Evolutionary conservation across 2,888 invertebrate species (phyloP).

Genomic region (Bugula neritina): DNA sequence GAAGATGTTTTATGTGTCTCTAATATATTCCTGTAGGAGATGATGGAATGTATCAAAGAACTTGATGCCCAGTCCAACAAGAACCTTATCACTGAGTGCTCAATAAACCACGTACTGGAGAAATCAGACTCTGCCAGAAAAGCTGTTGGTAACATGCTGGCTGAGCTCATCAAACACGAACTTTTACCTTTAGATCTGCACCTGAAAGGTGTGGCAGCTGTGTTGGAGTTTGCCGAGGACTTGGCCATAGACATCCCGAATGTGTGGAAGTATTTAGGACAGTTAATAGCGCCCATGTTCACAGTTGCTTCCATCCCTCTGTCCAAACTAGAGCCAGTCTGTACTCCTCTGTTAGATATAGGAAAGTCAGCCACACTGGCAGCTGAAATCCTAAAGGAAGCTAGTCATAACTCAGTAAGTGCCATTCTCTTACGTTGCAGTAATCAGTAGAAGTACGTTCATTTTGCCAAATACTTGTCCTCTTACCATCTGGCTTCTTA

Average conservation of each 20-base stretch:
- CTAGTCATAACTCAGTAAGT: slow-evolving; percentile 45
- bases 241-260: slow-evolving; percentile 77
- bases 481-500: no score
- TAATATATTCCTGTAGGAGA: slow-evolving; percentile 50
- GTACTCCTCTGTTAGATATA: slow-evolving; percentile 38
- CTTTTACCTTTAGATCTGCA: slow-evolving; percentile 56
- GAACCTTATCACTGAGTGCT: slow-evolving; percentile 41
- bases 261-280: slow-evolving; percentile 72
- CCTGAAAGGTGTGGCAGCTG: slow-evolving; percentile 56
- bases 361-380: slow-evolving; percentile 55
- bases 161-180: slow-evolving; percentile 56
- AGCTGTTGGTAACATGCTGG: slow-evolving; percentile 57
- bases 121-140: slow-evolving; percentile 48
- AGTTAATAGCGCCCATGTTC: slow-evolving; percentile 60
- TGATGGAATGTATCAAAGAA: slow-evolving; percentile 49
- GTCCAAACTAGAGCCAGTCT: slow-evolving; percentile 41
- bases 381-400: slow-evolving; percentile 58
- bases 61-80: slow-evolving; percentile 41
- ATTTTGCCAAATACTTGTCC: no score
- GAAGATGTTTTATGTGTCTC: no score
- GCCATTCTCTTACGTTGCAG: not conserved
- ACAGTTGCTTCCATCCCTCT: slow-evolving; percentile 43
- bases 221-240: slow-evolving; percentile 60
- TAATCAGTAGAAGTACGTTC: slow-evolving; percentile 5
- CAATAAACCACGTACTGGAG: slow-evolving; percentile 47